Evolutionary conservation across 23 tunicate genomes (phyloP).

Genomic region (Styela clava): DNA sequence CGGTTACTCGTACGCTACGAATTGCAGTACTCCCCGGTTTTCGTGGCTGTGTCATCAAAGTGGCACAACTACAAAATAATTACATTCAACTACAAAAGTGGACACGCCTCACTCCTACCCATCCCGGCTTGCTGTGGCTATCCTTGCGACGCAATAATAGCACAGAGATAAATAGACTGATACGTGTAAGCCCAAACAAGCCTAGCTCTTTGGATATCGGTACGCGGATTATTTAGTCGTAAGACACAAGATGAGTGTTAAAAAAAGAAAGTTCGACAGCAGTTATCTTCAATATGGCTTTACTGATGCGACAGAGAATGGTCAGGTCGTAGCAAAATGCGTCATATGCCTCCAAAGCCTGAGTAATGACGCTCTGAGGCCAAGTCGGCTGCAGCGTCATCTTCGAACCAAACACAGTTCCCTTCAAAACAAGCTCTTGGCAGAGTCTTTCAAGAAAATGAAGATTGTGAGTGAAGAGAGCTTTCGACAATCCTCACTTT

Average conservation of each 20-base stretch:
- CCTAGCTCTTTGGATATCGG: too few species aligned
- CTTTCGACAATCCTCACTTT: conserved; percentile 27
- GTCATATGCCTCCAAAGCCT: conserved; percentile 31
- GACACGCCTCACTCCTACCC: too few species aligned
- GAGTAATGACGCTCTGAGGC: conserved; percentile 17
- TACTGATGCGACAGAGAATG: conserved; percentile 12
- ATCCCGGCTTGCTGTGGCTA: too few species aligned
- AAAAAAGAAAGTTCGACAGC: neutral
- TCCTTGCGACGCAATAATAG: too few species aligned
- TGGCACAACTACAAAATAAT: too few species aligned
- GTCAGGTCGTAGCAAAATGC: conserved; percentile 34
- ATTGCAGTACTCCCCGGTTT: too few species aligned
- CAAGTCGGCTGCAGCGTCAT: conserved; percentile 32
- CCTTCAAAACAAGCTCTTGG: conserved; percentile 44
- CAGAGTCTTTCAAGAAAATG: conserved; percentile 40
- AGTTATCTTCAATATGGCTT: neutral
- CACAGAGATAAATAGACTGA: too few species aligned
- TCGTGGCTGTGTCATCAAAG: too few species aligned
- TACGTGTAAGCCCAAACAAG: too few species aligned
- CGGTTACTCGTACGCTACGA: too few species aligned
- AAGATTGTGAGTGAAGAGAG: conserved; percentile 8
- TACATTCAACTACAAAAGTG: too few species aligned
- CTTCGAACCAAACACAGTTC: conserved; percentile 36
- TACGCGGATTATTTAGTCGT: too few species aligned
- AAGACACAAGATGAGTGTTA: neutral